Evolutionary conservation across 2,797 vertebrate genomes (phyloP), one percentile per base, ranked within the genome.

Genomic region (Bryconaethiops microstoma): DNA sequence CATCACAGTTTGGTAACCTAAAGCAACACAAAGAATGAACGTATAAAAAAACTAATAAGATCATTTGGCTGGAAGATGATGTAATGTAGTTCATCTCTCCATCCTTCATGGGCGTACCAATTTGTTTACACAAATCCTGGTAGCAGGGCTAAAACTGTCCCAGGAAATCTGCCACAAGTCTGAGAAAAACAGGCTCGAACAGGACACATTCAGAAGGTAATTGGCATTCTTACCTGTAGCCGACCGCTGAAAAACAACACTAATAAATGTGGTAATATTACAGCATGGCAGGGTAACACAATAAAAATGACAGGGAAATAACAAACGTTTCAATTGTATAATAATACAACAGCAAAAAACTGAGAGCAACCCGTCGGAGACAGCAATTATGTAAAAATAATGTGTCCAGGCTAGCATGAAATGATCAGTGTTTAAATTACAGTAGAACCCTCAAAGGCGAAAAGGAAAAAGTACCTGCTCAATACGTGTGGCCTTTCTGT

Each of bases 1-100:
- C 90, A 96, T 92, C 91, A 96, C 94, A 65, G 90, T 86, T 91
- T 95, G 95, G 90, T 94, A 96, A 94, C 94, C 96, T 96, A 89
- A 25, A 17, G 40, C 60, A 69, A 57, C 29, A 59, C 16, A 59
- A 9, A 29, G 19, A 48, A 13, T n/a, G 13, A 9, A 23, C 5
- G 19, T 3, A 40, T 45, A 3, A 55, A 17, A 5, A 4, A 8
- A 0, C 1, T 6, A 8, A 13, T 0, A 19, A 6, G 12, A 12
- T 2, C 4, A 5, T 7, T 16, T 16, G 12, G 12, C 42, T 16
- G 21, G 12, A 7, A 14, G 62, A 1, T 57, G 7, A 45, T 12
- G 42, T 45, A 52, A 52, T 4, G 13, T 13, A 52, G 48, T 52
- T 45, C 7, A 45, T 12, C 7, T 45, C 8, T 45, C 42, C 42